Conservation (phyloP, 2,888 invertebrate genomes). For the Aquatica leii region DNA sequence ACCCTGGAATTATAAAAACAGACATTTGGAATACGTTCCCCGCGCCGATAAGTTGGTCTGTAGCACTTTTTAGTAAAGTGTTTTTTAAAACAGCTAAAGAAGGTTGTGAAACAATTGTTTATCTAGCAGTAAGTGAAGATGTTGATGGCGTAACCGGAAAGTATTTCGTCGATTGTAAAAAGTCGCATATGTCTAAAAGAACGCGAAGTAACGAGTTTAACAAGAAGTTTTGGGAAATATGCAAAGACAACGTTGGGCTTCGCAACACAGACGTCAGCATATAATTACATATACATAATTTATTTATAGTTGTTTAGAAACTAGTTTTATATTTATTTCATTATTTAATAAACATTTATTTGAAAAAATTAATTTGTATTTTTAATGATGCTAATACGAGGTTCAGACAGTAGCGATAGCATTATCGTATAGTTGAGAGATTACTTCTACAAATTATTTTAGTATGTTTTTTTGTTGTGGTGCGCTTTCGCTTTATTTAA, state of each 20-base stretch:
- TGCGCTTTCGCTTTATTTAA: too few species aligned
- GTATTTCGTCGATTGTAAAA: slow-evolving; percentile 83
- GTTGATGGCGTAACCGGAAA: slow-evolving; percentile 75
- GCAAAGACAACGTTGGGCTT: slow-evolving; percentile 76
- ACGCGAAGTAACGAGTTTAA: slow-evolving; percentile 75
- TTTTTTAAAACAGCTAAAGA: slow-evolving; percentile 75
- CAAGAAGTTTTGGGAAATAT: slow-evolving; percentile 85
- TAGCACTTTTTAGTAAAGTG: slow-evolving; percentile 71
- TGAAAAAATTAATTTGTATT: too few species aligned
- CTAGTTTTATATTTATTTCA: too few species aligned
- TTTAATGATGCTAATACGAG: too few species aligned
- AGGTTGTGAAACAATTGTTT: slow-evolving; percentile 82
- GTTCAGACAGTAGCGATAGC: too few species aligned
- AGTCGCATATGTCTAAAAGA: slow-evolving; percentile 67
- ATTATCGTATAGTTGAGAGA: too few species aligned
- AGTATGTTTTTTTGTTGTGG: too few species aligned
- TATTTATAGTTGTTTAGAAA: not conserved
- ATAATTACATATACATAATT: slow-evolving; percentile 56
- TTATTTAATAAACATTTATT: too few species aligned
- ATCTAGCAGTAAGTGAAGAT: slow-evolving; percentile 79
- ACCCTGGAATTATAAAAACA: slow-evolving; percentile 56
- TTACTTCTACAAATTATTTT: too few species aligned
- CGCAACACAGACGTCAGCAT: slow-evolving; percentile 76
- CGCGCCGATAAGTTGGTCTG: slow-evolving; percentile 73
- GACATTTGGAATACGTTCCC: slow-evolving; percentile 76